A percentile compares a stretch with the other conserved stretches of the same genome.
Conservation (phyloP, 1,140 invertebrate species). For the Oreohelix idahoensis region DNA sequence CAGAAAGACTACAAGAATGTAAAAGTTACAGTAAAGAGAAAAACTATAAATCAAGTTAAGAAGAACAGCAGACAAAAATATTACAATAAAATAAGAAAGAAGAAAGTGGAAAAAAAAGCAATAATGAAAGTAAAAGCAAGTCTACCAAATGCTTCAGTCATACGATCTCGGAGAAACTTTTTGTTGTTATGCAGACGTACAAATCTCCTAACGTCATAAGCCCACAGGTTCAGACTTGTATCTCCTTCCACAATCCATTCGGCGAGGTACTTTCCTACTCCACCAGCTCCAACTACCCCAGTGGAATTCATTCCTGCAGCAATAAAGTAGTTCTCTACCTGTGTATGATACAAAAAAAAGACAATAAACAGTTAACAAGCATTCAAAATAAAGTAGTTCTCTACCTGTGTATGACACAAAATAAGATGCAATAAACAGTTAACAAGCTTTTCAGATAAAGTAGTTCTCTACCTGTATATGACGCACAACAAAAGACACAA, state of each 20-base stretch:
- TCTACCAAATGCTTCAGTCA: slow-evolving; percentile 92
- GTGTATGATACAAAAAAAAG: slow-evolving; percentile 45
- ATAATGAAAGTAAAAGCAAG: slow-evolving; percentile 38
- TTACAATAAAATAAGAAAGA: neutral
- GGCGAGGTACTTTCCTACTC: slow-evolving; percentile 90
- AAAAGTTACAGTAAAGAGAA: too few species aligned
- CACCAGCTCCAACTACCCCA: slow-evolving; percentile 92
- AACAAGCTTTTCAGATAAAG: too few species aligned
- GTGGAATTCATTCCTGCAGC: slow-evolving; percentile 96
- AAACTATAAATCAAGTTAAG: neutral
- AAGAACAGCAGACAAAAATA: neutral
- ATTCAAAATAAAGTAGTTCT: neutral
- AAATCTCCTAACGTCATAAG: slow-evolving; percentile 93
- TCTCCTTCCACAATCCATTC: slow-evolving; percentile 90
- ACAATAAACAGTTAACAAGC: too few species aligned
- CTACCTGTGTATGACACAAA: slow-evolving; percentile 63
- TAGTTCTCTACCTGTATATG: neutral
- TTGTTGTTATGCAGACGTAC: slow-evolving; percentile 95
- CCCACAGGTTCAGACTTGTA: slow-evolving; percentile 82
- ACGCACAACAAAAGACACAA: too few species aligned
- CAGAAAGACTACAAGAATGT: too few species aligned
- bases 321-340: slow-evolving; percentile 94
- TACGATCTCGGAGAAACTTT: slow-evolving; percentile 92
- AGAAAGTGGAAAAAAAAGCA: neutral
- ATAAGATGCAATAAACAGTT: neutral